Evolutionary conservation across 1,140 invertebrate species (phyloP).

Genomic region (Rhagoletis zephyria): DNA sequence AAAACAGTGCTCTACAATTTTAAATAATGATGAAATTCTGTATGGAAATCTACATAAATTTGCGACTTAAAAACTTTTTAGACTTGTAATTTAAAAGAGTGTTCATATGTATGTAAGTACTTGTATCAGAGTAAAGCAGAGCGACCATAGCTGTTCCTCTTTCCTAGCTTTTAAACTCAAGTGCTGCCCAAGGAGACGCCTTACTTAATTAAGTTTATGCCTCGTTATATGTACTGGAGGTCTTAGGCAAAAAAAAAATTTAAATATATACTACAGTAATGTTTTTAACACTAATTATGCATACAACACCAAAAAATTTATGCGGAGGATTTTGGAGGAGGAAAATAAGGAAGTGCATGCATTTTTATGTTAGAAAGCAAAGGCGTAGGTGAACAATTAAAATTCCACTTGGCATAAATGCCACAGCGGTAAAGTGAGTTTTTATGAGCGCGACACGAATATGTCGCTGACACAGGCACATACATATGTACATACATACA

Average conservation of each 20-base stretch:
- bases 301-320: background rate
- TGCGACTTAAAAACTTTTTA: slow-evolving; percentile 47
- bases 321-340: background rate
- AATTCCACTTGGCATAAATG: slow-evolving; percentile 16
- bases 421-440: slow-evolving; percentile 18
- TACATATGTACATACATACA: background rate
- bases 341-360: background rate
- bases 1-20: background rate
- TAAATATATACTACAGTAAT: background rate
- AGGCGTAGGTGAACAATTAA: background rate
- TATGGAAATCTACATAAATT: slow-evolving; percentile 25
- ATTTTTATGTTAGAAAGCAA: too few species aligned
- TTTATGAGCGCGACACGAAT: background rate
- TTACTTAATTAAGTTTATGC: background rate
- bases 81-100: background rate
- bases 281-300: slow-evolving; percentile 48
- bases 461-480: background rate
- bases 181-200: background rate
- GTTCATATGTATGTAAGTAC: background rate
- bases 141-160: background rate
- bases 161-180: background rate
- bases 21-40: background rate
- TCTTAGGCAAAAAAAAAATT: slow-evolving; percentile 25
- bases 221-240: background rate
- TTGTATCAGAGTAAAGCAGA: background rate